Conservation (phyloP, 2,113 vertebrate species). For the Caranx melampygus region DNA sequence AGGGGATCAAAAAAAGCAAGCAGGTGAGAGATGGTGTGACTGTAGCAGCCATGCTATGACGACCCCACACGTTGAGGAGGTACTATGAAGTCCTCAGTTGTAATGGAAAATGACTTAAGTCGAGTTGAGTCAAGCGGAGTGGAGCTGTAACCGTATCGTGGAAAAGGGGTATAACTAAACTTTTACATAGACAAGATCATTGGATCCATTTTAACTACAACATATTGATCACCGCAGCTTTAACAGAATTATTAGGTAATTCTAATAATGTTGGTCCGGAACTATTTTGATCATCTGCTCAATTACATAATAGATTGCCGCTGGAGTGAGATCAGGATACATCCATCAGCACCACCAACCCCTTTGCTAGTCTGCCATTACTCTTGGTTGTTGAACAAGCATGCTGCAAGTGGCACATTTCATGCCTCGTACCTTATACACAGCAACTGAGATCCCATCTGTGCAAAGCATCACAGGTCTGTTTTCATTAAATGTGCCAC, state of each 20-base stretch:
- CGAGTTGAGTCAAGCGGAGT: too few relatives aligned
- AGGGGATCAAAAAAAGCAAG: too few relatives aligned
- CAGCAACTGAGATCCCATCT: constrained; percentile 27
- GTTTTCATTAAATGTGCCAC: constrained; percentile 22
- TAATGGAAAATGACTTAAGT: too few relatives aligned
- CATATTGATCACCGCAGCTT: not conserved
- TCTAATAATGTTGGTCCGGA: too few relatives aligned
- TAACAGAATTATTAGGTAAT: not conserved
- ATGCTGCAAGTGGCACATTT: constrained; percentile 7
- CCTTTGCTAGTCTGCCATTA: not conserved
- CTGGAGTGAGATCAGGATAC: not conserved
- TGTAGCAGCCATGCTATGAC: too few relatives aligned
- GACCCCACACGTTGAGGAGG: too few relatives aligned
- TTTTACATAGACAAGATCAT: too few relatives aligned
- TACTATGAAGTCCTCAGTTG: too few relatives aligned
- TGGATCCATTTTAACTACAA: too few relatives aligned
- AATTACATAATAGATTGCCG: not conserved
- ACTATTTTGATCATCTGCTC: not conserved
- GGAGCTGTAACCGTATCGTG: too few relatives aligned
- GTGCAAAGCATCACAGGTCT: not conserved
- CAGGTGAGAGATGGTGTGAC: too few relatives aligned
- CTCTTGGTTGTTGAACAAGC: not conserved
- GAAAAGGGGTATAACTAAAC: too few relatives aligned
- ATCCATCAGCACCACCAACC: not conserved
- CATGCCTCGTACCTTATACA: not conserved